These are phyloP conservation scores for Mixornis gularis DNA, from an alignment of 2,113 vertebrate genomes.

Conservation along the genomic window DNA sequence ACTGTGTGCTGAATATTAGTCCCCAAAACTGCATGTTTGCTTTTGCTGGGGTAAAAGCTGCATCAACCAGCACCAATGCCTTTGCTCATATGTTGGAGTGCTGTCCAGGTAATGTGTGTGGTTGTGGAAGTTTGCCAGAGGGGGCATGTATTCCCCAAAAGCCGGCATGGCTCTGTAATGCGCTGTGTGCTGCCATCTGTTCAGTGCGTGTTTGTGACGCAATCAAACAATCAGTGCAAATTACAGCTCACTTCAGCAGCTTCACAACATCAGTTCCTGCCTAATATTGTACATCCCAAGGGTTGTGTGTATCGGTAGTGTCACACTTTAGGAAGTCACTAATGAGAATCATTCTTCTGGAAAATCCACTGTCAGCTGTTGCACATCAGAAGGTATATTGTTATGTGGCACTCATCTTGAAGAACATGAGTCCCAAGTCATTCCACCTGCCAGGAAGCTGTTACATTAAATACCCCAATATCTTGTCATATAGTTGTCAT, in stretches of 20 bases:
- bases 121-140: conserved; percentile 53
- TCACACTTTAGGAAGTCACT: not conserved
- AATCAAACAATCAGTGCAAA: conserved; percentile 13
- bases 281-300: not conserved
- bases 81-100: conserved; percentile 54
- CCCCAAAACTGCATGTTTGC: conserved; percentile 55
- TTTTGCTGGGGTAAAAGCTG: conserved; percentile 55
- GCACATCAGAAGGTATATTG: not conserved
- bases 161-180: conserved; percentile 55
- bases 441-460: not conserved
- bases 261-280: conserved; percentile 37
- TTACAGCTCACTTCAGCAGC: conserved; percentile 45
- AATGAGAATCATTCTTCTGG: not conserved
- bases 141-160: conserved; percentile 59
- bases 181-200: conserved; percentile 58
- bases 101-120: conserved; percentile 49
- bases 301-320: not conserved
- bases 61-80: conserved; percentile 41
- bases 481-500: not conserved
- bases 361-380: not conserved
- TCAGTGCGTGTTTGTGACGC: conserved; percentile 50
- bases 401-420: not conserved
- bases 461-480: not conserved
- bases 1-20: conserved; percentile 47
- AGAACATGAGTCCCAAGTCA: not conserved